Base-by-base conservation (phyloP, 2,113 vertebrate genomes). In the Macquaria ambigua region DNA sequence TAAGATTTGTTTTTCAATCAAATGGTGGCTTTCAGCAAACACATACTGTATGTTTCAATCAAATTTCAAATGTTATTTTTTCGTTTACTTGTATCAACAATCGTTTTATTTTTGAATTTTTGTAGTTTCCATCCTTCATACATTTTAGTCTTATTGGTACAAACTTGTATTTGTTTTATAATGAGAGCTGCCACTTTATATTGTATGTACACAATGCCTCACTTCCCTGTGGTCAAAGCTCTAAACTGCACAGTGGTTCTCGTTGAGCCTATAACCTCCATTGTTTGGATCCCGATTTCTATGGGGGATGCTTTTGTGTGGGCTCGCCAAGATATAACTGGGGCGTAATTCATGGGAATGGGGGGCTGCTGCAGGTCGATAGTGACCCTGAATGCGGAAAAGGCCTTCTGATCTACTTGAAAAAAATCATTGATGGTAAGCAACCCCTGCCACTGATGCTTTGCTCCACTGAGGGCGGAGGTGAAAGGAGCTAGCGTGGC, bases 381-480 rank as follows among this genome's bases (percentile, higher is more conserved):
- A 91, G 88, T 90, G 91, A 92, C 92, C 91, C 89, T 93, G 50
- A 90, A 93, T 94, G 77, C 83, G 94, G 89, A 90, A 95, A 92
- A 92, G 86, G 77, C 73, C 91, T 93, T 91, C 86, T 96, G 95
- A 95, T 96, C 95, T 95, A 94, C 95, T 93, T 80, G 95, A 96
- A 93, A 89, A 81, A 95, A 95, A 94, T 95, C 90, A 85, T 93
- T 95, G 89, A 91, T 74, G 91, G 90, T 91, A 83, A 73, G 84
- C 90, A 91, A 93, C 91, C 89, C 80, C 82, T 87, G 82, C 87
- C 81, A 86, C 86, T 77, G 82, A 89, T 88, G 89, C 87, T 89
- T 84, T 87, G 92, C 90, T 70, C 69, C 91, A 86, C 83, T 55
- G 74, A 93, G 87, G 89, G 92, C 85, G 81, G 92, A 95, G 90